phyloP scores from a whole-genome alignment of 2,113 vertebrate genomes.

The Cryptomyrus ogoouensis region DNA sequence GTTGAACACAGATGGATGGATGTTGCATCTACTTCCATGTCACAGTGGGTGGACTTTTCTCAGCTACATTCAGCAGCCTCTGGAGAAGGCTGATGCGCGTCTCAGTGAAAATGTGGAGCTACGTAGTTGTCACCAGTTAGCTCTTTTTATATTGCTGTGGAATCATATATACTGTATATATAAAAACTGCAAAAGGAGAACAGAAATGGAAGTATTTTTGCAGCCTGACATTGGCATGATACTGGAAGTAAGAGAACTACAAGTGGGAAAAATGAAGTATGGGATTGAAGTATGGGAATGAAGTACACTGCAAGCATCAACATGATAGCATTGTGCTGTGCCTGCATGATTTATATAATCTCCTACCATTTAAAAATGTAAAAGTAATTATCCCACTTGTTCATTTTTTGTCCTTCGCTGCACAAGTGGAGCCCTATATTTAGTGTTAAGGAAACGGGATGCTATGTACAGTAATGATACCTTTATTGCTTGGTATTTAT shows the following conservation, averaged over 20 bases:
- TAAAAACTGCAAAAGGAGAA: background rate
- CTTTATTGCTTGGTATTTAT: background rate
- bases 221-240: background rate
- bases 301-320: background rate
- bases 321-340: background rate
- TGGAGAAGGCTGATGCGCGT: background rate
- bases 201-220: background rate
- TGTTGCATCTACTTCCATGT: background rate
- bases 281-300: background rate
- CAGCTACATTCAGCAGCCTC: background rate
- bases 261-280: background rate
- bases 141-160: background rate
- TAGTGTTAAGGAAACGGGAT: background rate
- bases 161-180: background rate
- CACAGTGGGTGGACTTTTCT: background rate
- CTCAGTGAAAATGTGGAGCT: background rate
- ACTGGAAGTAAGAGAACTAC: background rate
- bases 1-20: background rate
- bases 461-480: background rate
- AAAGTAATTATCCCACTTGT: background rate
- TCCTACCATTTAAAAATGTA: background rate
- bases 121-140: background rate
- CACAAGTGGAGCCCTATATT: background rate
- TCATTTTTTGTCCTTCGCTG: background rate
- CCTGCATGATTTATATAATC: background rate